phyloP scores from a whole-genome alignment of 2,888 invertebrate species.

The Eristalinus aeneus region DNA sequence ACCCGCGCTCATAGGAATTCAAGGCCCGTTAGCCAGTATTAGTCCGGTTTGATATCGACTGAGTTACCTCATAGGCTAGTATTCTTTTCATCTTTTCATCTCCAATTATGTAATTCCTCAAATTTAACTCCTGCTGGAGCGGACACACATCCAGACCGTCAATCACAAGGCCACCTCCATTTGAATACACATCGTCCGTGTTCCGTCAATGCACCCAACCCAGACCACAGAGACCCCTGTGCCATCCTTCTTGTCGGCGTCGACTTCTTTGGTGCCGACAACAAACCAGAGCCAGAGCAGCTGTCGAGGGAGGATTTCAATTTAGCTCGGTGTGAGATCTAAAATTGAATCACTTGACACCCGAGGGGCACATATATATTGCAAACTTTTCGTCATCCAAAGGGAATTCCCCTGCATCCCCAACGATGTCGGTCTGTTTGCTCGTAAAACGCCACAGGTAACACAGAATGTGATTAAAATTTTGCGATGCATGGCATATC shows the following conservation, averaged over 20 bases:
- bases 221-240: neutral
- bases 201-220: neutral
- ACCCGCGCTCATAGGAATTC: neutral
- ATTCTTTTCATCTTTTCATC: constrained; percentile 17
- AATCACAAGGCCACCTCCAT: neutral
- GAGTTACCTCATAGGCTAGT: neutral
- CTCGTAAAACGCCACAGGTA: constrained; percentile 50
- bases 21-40: neutral
- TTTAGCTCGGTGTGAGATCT: constrained; percentile 25
- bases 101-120: constrained; percentile 12
- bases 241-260: neutral
- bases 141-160: neutral
- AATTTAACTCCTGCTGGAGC: neutral
- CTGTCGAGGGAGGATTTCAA: constrained; percentile 9
- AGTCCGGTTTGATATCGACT: neutral
- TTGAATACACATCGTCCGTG: neutral
- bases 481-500: constrained; percentile 30
- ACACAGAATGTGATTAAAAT: constrained; percentile 48
- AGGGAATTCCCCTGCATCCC: neutral
- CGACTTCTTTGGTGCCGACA: neutral
- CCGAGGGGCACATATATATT: constrained; percentile 32
- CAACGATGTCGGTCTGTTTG: neutral
- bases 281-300: neutral
- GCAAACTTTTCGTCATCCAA: neutral
- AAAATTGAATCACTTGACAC: constrained; percentile 52